Conservation (phyloP, 2,113 vertebrate genomes). For the Hippocampus guttulatus region DNA sequence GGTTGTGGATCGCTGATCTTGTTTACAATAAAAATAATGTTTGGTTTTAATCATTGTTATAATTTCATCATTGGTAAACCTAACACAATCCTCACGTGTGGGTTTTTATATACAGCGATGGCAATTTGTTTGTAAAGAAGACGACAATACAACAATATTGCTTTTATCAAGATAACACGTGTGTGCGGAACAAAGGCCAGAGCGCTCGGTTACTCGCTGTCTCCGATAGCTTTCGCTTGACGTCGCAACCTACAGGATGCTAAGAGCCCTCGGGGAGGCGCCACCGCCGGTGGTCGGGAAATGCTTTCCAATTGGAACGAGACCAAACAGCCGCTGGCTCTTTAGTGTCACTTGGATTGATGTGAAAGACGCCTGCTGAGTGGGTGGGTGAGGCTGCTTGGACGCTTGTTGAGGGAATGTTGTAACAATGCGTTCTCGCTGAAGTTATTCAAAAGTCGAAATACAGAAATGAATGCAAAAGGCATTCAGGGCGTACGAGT, state of each 20-base stretch:
- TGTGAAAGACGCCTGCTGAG: background rate
- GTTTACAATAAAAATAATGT: no score
- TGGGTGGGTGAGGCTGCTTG: background rate
- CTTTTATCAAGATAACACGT: no score
- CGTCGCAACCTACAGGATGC: background rate
- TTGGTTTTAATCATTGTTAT: no score
- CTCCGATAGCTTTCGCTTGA: background rate
- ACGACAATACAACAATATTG: no score
- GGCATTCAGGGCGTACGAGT: background rate
- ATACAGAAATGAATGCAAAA: background rate
- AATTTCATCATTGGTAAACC: no score
- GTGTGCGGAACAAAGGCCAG: background rate
- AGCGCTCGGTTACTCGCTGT: no score
- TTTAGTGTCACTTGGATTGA: background rate
- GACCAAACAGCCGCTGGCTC: background rate
- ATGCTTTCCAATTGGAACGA: background rate
- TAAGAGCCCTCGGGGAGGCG: background rate
- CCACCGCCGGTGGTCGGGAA: conserved; percentile 2
- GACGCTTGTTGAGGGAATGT: background rate
- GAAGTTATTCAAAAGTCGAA: background rate
- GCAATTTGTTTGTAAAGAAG: no score
- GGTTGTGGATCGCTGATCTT: no score
- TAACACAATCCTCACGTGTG: no score
- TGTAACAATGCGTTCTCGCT: background rate
- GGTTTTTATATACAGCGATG: no score